phyloP scores from a whole-genome alignment of 2,888 invertebrate species.

The Liopterus haemorrhoidalis region DNA sequence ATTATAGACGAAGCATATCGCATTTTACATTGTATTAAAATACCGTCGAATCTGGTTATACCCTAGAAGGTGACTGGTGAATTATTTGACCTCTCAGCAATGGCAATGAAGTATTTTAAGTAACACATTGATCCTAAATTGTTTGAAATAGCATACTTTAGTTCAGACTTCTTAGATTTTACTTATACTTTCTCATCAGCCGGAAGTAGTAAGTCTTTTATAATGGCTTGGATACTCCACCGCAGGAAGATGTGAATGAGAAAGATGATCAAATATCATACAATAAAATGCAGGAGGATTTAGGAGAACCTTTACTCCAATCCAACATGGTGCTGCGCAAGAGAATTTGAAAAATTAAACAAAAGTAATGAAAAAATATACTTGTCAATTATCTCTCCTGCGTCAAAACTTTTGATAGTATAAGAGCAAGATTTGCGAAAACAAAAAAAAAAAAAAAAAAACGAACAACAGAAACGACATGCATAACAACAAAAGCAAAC shows the following conservation, averaged over 20 bases:
- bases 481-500: constrained; percentile 71
- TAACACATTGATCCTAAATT: constrained; percentile 85
- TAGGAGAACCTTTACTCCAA: constrained; percentile 61
- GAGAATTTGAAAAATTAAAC: constrained; percentile 79
- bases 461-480: constrained; percentile 66
- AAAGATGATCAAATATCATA: constrained; percentile 47
- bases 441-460: constrained; percentile 79
- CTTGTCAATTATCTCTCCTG: constrained; percentile 71
- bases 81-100: constrained; percentile 86
- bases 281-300: constrained; percentile 42
- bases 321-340: constrained; percentile 81
- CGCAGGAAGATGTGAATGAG: constrained; percentile 50
- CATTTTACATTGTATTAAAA: constrained; percentile 76
- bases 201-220: constrained; percentile 53
- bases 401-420: constrained; percentile 73
- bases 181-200: constrained; percentile 61
- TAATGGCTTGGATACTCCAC: constrained; percentile 54
- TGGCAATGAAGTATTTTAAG: constrained; percentile 97
- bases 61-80: constrained; percentile 92
- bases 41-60: constrained; percentile 72
- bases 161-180: constrained; percentile 75
- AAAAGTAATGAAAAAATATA: constrained; percentile 85
- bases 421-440: constrained; percentile 73
- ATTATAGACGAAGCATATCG: constrained; percentile 87
- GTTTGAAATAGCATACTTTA: constrained; percentile 83